phyloP scores from a whole-genome alignment of 2,888 invertebrate species.

The Ariolimax columbianus region DNA sequence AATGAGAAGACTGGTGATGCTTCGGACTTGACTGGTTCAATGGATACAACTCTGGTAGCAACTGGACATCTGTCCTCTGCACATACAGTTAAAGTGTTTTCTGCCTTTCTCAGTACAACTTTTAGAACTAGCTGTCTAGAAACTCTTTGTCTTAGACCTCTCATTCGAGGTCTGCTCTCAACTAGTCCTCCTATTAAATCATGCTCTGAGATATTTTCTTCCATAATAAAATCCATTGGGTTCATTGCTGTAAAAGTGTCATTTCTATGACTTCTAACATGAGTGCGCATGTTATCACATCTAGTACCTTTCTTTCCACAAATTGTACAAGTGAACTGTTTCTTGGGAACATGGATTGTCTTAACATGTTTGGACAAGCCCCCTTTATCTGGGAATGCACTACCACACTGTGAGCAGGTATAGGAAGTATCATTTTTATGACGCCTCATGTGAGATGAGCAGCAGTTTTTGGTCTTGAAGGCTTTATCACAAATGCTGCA shows the following conservation, averaged over 20 bases:
- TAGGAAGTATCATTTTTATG: constrained; percentile 68
- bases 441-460: constrained; percentile 71
- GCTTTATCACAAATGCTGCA: constrained; percentile 70
- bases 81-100: background rate
- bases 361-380: constrained; percentile 73
- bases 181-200: background rate
- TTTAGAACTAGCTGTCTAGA: background rate
- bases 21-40: background rate
- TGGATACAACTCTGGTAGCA: background rate
- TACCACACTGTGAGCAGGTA: constrained; percentile 68
- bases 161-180: background rate
- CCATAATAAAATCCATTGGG: constrained; percentile 36
- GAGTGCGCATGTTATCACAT: constrained; percentile 73
- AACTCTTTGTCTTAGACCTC: constrained; percentile 7
- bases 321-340: constrained; percentile 70
- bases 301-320: constrained; percentile 70
- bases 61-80: background rate
- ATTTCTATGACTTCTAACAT: constrained; percentile 67
- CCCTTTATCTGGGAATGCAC: constrained; percentile 74
- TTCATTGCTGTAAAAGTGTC: constrained; percentile 37
- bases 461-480: constrained; percentile 73
- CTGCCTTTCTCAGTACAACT: background rate
- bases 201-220: constrained; percentile 17
- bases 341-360: constrained; percentile 70
- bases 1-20: background rate